Evolutionary conservation across 2,797 vertebrate genomes (phyloP).

Genomic region (Chrosomus eos): DNA sequence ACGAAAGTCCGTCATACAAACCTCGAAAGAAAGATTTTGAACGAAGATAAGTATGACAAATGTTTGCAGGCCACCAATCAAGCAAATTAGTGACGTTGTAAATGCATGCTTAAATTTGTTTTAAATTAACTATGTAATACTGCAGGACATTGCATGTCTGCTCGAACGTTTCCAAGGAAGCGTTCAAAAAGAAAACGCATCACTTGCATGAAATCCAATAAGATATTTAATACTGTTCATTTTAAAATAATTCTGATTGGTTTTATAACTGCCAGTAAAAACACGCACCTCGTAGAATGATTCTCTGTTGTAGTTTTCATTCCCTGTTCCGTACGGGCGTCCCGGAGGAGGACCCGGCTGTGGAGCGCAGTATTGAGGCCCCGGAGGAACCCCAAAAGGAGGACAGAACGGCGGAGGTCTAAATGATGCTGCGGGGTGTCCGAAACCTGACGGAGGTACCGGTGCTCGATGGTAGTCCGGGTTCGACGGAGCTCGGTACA

Average conservation of each 20-base stretch:
- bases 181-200: not conserved
- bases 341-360: not conserved
- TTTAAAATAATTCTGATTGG: not conserved
- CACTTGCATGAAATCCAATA: not conserved
- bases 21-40: not conserved
- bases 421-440: conserved; percentile 12
- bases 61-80: not conserved
- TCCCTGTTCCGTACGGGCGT: conserved; percentile 11
- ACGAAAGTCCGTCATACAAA: not conserved
- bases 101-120: not conserved
- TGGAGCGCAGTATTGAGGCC: conserved; percentile 21
- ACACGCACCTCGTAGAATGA: conserved; percentile 45
- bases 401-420: conserved; percentile 35
- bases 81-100: not conserved
- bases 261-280: not conserved
- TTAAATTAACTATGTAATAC: not conserved
- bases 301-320: conserved; percentile 25
- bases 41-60: not conserved
- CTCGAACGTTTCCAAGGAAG: not conserved
- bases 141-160: not conserved
- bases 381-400: conserved; percentile 30
- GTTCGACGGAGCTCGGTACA: conserved; percentile 48
- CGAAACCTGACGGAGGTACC: conserved; percentile 1
- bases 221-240: not conserved
- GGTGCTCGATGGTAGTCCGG: conserved; percentile 40